Evolutionary conservation across 2,888 invertebrate genomes (phyloP).

Genomic region (Drosophila demipolita): DNA sequence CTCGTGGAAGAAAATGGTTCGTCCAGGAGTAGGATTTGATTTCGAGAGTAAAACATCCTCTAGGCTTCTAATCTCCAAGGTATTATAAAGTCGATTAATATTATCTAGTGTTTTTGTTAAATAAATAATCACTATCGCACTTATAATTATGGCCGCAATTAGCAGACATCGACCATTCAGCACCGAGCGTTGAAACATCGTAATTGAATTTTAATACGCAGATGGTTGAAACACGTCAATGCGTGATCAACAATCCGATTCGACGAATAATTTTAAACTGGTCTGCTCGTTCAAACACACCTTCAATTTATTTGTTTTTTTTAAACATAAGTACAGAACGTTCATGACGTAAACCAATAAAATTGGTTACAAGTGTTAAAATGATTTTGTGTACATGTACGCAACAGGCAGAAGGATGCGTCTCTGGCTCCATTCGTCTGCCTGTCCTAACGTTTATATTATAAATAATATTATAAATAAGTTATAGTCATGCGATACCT

Average conservation of each 20-base stretch:
- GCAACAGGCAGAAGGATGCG: neutral
- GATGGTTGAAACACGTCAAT: neutral
- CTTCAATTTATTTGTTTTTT: neutral
- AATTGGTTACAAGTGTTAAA: neutral
- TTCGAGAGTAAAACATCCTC: constrained; percentile 42
- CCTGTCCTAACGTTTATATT: too few species aligned
- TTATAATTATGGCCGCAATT: neutral
- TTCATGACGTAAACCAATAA: too few species aligned
- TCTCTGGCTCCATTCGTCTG: too few species aligned
- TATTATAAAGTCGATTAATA: neutral
- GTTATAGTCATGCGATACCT: too few species aligned
- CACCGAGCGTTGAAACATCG: neutral
- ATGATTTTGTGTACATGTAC: neutral
- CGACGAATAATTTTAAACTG: neutral
- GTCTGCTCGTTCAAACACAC: neutral
- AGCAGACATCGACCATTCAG: neutral
- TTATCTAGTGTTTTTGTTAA: too few species aligned
- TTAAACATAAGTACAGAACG: too few species aligned
- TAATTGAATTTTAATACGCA: neutral
- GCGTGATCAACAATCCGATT: neutral
- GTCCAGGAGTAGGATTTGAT: constrained; percentile 74
- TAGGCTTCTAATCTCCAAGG: neutral
- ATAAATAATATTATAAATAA: too few species aligned
- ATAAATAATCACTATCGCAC: neutral
- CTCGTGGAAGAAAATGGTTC: constrained; percentile 84